A percentile compares a stretch with the other conserved stretches of the same genome.
These are phyloP conservation scores for Plectrocnemia conspersa DNA, from an alignment of 1,140 invertebrate species.

Conservation along the genomic window DNA sequence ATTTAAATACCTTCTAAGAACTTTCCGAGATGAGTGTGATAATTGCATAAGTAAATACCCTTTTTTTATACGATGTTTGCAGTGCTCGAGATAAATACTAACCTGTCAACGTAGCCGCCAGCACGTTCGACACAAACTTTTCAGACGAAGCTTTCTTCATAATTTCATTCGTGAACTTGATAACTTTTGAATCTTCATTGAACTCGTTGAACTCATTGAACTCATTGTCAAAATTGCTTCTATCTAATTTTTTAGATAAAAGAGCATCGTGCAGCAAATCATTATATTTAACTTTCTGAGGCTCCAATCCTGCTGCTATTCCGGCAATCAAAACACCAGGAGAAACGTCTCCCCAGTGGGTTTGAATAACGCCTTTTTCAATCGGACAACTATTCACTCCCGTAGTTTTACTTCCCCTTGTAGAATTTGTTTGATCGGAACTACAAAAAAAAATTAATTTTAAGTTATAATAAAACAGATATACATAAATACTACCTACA, in stretches of 20 bases:
- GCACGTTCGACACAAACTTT: slow-evolving; percentile 26
- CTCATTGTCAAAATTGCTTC: background rate
- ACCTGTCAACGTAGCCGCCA: slow-evolving; percentile 31
- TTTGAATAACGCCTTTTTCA: slow-evolving; percentile 57
- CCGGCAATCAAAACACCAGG: slow-evolving; percentile 55
- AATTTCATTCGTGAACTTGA: slow-evolving; percentile 12
- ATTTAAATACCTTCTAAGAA: too few relatives aligned
- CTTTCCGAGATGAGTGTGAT: too few relatives aligned
- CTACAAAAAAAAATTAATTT: too few relatives aligned
- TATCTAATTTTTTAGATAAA: background rate
- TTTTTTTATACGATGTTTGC: background rate
- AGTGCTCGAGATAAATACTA: background rate
- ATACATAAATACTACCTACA: slow-evolving; percentile 4
- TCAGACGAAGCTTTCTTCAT: slow-evolving; percentile 22
- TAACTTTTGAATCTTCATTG: too few relatives aligned
- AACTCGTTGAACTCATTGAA: background rate
- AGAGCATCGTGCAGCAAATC: slow-evolving; percentile 17
- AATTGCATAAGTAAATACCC: too few relatives aligned
- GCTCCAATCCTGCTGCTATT: slow-evolving; percentile 54
- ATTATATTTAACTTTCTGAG: slow-evolving; percentile 48
- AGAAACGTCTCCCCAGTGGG: slow-evolving; percentile 54
- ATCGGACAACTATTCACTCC: slow-evolving; percentile 52
- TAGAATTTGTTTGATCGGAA: too few relatives aligned
- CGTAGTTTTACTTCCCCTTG: slow-evolving; percentile 19
- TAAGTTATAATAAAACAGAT: background rate